These are phyloP conservation scores for Melierax canorus DNA, from an alignment of 2,113 vertebrate species.

Conservation along the genomic window DNA sequence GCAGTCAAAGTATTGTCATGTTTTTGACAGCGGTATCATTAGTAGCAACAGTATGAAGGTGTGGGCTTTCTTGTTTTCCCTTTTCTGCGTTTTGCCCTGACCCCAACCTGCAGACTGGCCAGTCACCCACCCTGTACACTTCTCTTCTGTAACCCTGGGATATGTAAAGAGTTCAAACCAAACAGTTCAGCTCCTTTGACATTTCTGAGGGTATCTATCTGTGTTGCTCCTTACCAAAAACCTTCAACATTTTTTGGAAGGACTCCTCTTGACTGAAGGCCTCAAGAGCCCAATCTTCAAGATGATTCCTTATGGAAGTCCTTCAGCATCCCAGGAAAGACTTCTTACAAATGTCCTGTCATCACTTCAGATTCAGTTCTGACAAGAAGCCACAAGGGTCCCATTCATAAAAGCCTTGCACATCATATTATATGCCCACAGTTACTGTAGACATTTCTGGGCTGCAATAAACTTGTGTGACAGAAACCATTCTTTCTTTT, in stretches of 20 bases:
- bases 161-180: neutral
- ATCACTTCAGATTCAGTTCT: constrained; percentile 67
- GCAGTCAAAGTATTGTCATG: fast-evolving
- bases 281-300: constrained; percentile 47
- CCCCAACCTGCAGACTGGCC: neutral
- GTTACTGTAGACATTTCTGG: constrained; percentile 54
- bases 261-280: constrained; percentile 23
- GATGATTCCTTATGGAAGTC: constrained; percentile 46
- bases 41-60: neutral
- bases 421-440: constrained; percentile 55
- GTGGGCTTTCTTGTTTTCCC: neutral
- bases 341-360: constrained; percentile 61
- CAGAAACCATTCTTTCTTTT: constrained; percentile 53
- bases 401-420: constrained; percentile 60
- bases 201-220: neutral
- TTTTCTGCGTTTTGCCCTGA: neutral
- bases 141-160: neutral
- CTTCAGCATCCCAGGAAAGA: constrained; percentile 53
- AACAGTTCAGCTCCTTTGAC: neutral
- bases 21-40: neutral
- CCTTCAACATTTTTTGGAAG: constrained; percentile 54
- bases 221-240: neutral
- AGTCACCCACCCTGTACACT: fast-evolving
- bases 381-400: constrained; percentile 67
- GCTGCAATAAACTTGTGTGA: constrained; percentile 60